These are phyloP conservation scores for Venturia canescens DNA, from an alignment of 1,140 invertebrate genomes.

Conservation along the genomic window DNA sequence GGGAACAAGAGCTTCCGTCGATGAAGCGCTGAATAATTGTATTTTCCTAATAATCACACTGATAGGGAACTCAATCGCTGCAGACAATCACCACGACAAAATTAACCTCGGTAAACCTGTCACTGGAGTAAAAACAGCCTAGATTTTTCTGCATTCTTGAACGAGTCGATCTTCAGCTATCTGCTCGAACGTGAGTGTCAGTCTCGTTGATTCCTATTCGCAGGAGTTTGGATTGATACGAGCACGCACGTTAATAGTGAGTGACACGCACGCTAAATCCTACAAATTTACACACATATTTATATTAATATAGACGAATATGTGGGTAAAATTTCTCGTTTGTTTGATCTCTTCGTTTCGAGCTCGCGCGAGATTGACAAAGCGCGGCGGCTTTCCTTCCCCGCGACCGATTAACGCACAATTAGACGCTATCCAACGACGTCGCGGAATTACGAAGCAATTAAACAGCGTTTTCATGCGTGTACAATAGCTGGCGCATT, in stretches of 20 bases:
- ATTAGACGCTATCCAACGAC: not conserved
- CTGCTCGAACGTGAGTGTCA: not conserved
- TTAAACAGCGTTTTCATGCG: not conserved
- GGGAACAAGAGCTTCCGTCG: not conserved
- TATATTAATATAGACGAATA: not conserved
- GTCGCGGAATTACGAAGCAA: not conserved
- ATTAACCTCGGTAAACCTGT: not conserved
- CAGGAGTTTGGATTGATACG: conserved; percentile 27
- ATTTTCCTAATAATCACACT: not conserved
- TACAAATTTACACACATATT: no score
- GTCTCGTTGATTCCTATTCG: conserved; percentile 39
- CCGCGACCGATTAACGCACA: not conserved
- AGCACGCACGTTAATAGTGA: conserved; percentile 59
- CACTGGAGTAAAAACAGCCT: conserved; percentile 44
- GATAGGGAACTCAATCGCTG: not conserved
- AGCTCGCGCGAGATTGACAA: conserved; percentile 26
- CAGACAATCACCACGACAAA: conserved; percentile 10
- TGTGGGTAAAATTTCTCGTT: conserved; percentile 39
- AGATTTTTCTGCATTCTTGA: conserved; percentile 47
- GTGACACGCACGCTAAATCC: conserved; percentile 52
- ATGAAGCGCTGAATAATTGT: not conserved
- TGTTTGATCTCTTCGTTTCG: conserved; percentile 14
- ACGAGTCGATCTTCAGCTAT: not conserved
- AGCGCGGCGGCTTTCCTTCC: conserved; percentile 16
- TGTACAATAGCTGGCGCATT: not conserved